These are phyloP conservation scores for Tringa solitaria DNA, from an alignment of 2,113 vertebrate species.

Conservation along the genomic window DNA sequence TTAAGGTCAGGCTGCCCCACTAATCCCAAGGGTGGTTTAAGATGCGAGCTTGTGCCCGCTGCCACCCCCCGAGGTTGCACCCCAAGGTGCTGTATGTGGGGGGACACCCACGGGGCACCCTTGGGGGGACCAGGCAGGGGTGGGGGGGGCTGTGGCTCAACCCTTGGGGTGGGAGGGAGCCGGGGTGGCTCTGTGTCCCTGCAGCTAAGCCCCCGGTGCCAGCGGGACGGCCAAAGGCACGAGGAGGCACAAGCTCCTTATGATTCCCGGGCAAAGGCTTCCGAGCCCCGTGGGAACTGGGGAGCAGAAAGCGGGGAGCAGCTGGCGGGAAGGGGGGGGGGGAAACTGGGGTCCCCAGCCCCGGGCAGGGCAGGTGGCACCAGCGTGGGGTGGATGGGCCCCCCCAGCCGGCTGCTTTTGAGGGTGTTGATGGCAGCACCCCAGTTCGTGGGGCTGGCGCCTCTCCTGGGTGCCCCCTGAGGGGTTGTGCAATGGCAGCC, in stretches of 20 bases:
- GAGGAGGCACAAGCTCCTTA: not conserved
- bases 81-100: accelerated
- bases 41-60: not conserved
- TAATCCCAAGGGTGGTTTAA: not conserved
- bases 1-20: conserved; percentile 6
- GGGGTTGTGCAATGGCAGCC: not conserved
- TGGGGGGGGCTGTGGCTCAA: not conserved
- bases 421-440: not conserved
- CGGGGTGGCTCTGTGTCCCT: not conserved
- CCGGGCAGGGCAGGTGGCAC: not conserved
- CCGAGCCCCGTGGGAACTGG: not conserved
- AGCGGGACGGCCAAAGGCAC: not conserved
- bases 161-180: not conserved
- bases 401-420: not conserved
- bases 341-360: not conserved
- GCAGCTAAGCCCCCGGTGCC: not conserved
- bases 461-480: not conserved
- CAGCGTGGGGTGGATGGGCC: accelerated
- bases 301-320: not conserved
- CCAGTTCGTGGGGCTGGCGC: not conserved
- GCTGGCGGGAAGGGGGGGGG: too few species aligned
- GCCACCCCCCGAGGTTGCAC: not conserved
- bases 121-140: not conserved
- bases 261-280: not conserved
- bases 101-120: not conserved